Conservation (phyloP, 1,140 invertebrate genomes). For the Drosophila nigromelanica region DNA sequence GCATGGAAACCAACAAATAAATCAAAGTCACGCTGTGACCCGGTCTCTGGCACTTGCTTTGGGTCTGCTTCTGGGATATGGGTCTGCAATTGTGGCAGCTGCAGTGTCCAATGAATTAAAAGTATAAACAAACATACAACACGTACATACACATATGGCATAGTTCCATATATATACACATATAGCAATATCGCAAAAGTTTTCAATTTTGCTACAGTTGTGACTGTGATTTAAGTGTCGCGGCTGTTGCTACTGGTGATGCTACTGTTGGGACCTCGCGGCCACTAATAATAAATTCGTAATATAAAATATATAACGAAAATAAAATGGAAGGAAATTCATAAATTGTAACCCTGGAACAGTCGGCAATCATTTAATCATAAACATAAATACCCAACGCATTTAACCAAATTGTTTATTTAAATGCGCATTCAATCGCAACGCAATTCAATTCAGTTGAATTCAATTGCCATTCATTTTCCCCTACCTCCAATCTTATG, state of each 20-base stretch:
- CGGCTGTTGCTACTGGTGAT: conserved; percentile 9
- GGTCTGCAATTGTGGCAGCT: conserved; percentile 46
- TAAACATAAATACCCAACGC: conserved; percentile 50
- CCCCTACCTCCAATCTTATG: conserved; percentile 48
- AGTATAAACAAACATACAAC: conserved; percentile 45
- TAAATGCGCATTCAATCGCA: conserved; percentile 51
- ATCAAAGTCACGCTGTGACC: conserved; percentile 58
- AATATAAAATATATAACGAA: conserved; percentile 20
- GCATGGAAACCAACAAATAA: conserved; percentile 63
- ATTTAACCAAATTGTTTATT: conserved; percentile 57
- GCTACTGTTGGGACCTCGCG: conserved; percentile 7
- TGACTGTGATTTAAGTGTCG: conserved; percentile 69
- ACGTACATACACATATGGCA: conserved; percentile 22
- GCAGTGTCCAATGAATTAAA: conserved; percentile 70
- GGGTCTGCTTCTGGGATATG: conserved; percentile 11
- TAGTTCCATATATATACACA: not conserved
- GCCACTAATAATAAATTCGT: conserved; percentile 57
- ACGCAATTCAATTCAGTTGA: conserved; percentile 55
- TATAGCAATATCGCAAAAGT: conserved; percentile 47
- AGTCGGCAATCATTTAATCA: conserved; percentile 57
- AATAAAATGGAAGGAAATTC: conserved; percentile 8
- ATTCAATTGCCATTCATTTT: conserved; percentile 51
- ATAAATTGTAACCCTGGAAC: conserved; percentile 38
- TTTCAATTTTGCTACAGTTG: conserved; percentile 73
- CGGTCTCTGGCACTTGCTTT: conserved; percentile 14